Conservation (phyloP, 2,888 invertebrate species). For the Platycnemis pennipes region DNA sequence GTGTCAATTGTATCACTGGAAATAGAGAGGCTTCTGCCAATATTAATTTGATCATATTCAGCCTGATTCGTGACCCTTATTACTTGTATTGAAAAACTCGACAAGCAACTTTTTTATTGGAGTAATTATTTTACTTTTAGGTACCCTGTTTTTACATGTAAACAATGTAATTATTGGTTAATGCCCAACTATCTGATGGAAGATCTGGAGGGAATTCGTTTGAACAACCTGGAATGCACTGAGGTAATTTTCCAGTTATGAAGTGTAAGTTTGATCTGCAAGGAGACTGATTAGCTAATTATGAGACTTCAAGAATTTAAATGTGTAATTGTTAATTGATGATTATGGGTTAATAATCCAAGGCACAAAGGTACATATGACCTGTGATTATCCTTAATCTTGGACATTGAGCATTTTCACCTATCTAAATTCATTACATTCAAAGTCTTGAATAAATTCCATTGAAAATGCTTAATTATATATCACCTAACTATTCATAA, state of each 20-base stretch:
- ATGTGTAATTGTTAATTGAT: neutral
- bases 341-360: constrained; percentile 41
- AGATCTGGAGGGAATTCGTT: constrained; percentile 60
- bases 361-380: constrained; percentile 56
- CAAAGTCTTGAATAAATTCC: constrained; percentile 25
- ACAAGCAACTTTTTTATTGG: neutral
- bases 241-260: neutral
- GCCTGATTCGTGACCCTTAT: neutral
- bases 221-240: neutral
- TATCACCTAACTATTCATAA: neutral
- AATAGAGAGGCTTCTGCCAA: constrained; percentile 20
- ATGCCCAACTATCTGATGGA: neutral
- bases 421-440: neutral
- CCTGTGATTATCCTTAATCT: constrained; percentile 51
- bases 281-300: neutral
- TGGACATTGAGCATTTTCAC: constrained; percentile 55
- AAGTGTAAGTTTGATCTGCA: neutral
- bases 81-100: neutral
- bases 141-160: constrained; percentile 55
- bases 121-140: constrained; percentile 23
- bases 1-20: constrained; percentile 20
- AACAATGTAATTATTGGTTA: neutral
- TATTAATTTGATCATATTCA: constrained; percentile 1
- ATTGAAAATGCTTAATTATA: neutral
- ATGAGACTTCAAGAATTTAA: neutral